A percentile compares a stretch with the other conserved stretches of the same genome.
phyloP scores from a whole-genome alignment of 2,113 vertebrate species.

The Menura novaehollandiae region DNA sequence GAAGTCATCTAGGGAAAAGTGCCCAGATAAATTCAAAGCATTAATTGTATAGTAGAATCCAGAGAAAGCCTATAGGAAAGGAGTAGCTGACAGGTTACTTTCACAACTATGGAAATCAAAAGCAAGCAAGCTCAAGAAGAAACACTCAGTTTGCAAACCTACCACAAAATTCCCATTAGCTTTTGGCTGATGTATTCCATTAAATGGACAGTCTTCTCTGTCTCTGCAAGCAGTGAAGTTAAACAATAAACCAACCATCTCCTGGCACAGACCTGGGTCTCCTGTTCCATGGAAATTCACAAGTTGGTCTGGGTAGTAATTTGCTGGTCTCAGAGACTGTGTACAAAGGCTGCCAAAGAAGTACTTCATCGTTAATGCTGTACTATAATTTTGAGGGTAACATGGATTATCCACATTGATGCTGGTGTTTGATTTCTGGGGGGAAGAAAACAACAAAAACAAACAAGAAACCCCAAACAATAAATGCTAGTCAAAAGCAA shows the following conservation, averaged over 20 bases:
- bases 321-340: constrained; percentile 51
- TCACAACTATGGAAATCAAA: neutral
- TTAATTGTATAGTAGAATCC: constrained; percentile 85
- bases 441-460: neutral
- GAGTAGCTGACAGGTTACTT: neutral
- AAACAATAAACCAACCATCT: constrained; percentile 79
- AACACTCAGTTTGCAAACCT: constrained; percentile 16
- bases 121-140: neutral
- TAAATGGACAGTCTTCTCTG: constrained; percentile 76
- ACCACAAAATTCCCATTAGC: constrained; percentile 87
- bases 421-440: constrained; percentile 49
- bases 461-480: neutral
- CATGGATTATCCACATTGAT: constrained; percentile 80
- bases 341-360: constrained; percentile 85
- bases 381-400: constrained; percentile 73
- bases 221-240: constrained; percentile 75
- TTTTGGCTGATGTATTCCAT: constrained; percentile 81
- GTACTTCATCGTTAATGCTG: constrained; percentile 44
- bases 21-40: constrained; percentile 73
- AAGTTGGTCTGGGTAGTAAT: constrained; percentile 51
- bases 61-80: constrained; percentile 82
- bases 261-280: constrained; percentile 73
- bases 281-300: constrained; percentile 75
- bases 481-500: neutral
- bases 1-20: constrained; percentile 76